phyloP scores from a whole-genome alignment of 2,888 invertebrate species.

The Melinaea marsaeus region DNA sequence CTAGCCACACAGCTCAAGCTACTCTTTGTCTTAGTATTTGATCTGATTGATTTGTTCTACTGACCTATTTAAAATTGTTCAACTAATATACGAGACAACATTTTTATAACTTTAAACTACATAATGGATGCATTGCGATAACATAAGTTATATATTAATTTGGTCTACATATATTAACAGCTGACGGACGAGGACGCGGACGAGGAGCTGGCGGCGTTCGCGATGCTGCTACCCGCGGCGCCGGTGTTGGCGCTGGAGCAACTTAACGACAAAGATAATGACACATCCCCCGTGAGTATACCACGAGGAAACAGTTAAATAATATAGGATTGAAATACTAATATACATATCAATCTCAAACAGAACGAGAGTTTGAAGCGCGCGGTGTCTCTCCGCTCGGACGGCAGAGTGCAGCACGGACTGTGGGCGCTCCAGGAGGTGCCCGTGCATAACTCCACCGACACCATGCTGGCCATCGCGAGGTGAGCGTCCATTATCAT shows the following conservation, averaged over 20 bases:
- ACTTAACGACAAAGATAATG: constrained; percentile 42
- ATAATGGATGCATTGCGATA: background rate
- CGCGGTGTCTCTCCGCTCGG: constrained; percentile 62
- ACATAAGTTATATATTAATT: background rate
- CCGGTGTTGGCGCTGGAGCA: constrained; percentile 75
- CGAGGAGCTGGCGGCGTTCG: constrained; percentile 79
- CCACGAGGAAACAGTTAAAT: background rate
- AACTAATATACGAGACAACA: too few relatives aligned
- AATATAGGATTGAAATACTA: background rate
- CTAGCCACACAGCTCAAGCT: too few relatives aligned
- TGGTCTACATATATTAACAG: constrained; percentile 35
- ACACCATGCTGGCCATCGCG: constrained; percentile 79
- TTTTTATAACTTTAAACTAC: too few relatives aligned
- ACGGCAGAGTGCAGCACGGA: constrained; percentile 83
- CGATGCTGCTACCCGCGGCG: constrained; percentile 88
- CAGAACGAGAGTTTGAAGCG: constrained; percentile 41
- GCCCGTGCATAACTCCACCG: constrained; percentile 67
- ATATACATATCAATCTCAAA: background rate
- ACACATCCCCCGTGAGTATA: constrained; percentile 42
- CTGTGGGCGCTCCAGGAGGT: constrained; percentile 58
- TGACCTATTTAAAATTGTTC: too few relatives aligned
- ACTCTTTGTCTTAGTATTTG: too few relatives aligned
- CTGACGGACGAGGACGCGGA: constrained; percentile 39
- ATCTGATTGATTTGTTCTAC: too few relatives aligned
- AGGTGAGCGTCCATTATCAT: constrained; percentile 73